A percentile compares a stretch with the other conserved stretches of the same genome.
phyloP scores from a whole-genome alignment of 1,140 invertebrate genomes.

The Drosophila pachea region DNA sequence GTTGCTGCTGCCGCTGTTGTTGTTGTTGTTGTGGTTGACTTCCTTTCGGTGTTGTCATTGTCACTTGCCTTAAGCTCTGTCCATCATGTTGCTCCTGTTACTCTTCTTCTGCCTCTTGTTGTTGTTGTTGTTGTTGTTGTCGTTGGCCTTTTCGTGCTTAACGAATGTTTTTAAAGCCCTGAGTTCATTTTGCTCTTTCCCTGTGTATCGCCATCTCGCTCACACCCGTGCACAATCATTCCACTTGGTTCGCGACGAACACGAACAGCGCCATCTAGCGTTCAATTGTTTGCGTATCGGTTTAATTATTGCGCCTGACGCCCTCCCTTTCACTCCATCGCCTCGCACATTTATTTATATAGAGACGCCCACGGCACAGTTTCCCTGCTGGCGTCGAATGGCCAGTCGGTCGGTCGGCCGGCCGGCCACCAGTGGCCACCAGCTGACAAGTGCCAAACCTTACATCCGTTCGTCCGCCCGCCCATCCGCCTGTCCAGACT shows the following conservation, averaged over 20 bases:
- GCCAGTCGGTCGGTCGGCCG: too few species aligned
- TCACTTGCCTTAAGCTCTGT: slow-evolving; percentile 59
- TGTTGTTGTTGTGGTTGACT: slow-evolving; percentile 30
- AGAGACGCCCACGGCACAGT: slow-evolving; percentile 69
- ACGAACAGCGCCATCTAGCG: slow-evolving; percentile 62
- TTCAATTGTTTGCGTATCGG: slow-evolving; percentile 73
- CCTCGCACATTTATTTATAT: slow-evolving; percentile 71
- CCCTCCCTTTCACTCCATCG: slow-evolving; percentile 29
- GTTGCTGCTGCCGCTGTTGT: slow-evolving; percentile 36
- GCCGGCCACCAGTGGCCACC: too few species aligned
- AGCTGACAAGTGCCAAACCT: slow-evolving; percentile 9
- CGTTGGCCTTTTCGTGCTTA: slow-evolving; percentile 38
- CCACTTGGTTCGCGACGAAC: slow-evolving; percentile 43
- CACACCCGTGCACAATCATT: slow-evolving; percentile 7
- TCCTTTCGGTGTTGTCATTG: slow-evolving; percentile 39
- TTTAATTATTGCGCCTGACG: slow-evolving; percentile 66
- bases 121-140: slow-evolving; percentile 53
- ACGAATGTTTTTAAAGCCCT: slow-evolving; percentile 50
- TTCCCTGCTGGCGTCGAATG: slow-evolving; percentile 55
- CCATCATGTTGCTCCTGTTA: slow-evolving; percentile 55
- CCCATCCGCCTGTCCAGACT: too few species aligned
- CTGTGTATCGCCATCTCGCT: slow-evolving; percentile 1
- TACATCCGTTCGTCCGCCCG: background rate
- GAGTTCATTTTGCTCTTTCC: slow-evolving; percentile 28
- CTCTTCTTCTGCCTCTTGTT: too few species aligned